Percentiles rank a stretch among this genome's conserved stretches.
Evolutionary conservation across 2,888 invertebrate species (phyloP).

Genomic region (Eustalomyia histrio): DNA sequence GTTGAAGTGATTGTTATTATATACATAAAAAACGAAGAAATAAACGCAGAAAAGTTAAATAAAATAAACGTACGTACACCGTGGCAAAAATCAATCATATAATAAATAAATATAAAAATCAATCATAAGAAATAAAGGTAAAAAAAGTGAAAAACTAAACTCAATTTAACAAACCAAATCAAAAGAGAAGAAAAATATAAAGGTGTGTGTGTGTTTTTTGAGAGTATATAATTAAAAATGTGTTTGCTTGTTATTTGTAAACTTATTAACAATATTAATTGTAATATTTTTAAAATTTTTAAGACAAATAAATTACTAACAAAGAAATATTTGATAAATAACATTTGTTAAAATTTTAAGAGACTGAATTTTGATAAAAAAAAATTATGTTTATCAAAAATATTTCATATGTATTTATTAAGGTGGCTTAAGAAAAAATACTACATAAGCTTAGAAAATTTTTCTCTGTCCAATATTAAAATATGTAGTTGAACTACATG

Average conservation of each 20-base stretch:
- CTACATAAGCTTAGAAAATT: no score
- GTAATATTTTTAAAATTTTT: neutral
- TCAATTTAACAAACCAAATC: neutral
- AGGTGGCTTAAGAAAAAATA: no score
- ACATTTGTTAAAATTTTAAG: neutral
- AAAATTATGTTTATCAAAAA: neutral
- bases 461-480: no score
- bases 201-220: neutral
- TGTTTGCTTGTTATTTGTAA: neutral
- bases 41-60: neutral
- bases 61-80: constrained; percentile 4
- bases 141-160: constrained; percentile 6
- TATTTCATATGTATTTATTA: no score
- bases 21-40: constrained; percentile 25
- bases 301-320: neutral
- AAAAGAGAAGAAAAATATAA: neutral
- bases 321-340: neutral
- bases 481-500: no score
- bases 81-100: no score
- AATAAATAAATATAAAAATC: no score
- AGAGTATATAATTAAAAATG: neutral
- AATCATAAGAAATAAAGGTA: neutral
- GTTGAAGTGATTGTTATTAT: constrained; percentile 32
- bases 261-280: constrained; percentile 2
- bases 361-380: neutral